These are phyloP conservation scores for Cercocebus atys DNA, from an alignment of 2,113 vertebrate genomes.

Conservation along the genomic window DNA sequence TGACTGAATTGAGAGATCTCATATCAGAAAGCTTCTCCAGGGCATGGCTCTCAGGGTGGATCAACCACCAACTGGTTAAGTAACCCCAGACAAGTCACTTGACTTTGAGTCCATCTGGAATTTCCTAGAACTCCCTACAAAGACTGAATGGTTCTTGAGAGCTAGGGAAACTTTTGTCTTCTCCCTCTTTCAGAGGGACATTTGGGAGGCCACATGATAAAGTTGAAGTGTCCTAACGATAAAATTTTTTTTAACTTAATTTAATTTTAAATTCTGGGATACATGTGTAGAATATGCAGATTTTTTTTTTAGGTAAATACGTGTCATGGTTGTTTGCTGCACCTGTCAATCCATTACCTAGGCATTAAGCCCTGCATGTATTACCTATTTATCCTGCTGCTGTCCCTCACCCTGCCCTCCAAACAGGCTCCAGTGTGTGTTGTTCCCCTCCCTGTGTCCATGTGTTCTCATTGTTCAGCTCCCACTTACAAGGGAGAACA, in stretches of 20 bases:
- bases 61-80: neutral
- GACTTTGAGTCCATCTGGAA: neutral
- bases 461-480: no score
- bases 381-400: no score
- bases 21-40: neutral
- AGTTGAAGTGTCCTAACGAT: neutral
- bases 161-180: neutral
- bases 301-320: no score
- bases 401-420: no score
- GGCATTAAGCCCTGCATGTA: no score
- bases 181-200: neutral
- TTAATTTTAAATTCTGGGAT: no score
- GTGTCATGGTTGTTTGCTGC: no score
- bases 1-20: neutral
- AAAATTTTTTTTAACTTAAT: neutral
- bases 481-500: no score
- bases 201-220: neutral
- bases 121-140: neutral
- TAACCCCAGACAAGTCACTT: neutral
- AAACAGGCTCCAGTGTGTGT: no score
- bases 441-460: no score
- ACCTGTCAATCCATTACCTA: no score
- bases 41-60: neutral
- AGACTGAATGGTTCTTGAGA: neutral
- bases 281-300: no score